These are phyloP conservation scores for Styela plicata DNA, from an alignment of 23 tunicate genomes.

Conservation along the genomic window DNA sequence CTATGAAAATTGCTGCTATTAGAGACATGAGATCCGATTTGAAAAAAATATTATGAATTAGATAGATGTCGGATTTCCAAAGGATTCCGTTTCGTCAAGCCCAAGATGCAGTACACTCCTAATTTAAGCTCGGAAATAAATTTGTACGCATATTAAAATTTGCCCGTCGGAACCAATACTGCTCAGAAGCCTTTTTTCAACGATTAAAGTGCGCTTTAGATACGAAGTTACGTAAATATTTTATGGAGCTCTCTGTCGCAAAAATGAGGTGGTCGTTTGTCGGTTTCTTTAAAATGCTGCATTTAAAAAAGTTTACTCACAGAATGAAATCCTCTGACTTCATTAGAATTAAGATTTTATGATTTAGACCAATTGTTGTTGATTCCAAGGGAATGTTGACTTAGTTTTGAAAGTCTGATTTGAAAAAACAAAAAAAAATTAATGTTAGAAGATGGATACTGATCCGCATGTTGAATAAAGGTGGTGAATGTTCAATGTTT, in stretches of 20 bases:
- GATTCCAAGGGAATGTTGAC: conserved; percentile 47
- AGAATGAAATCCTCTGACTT: conserved; percentile 68
- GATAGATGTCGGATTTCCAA: too few species aligned
- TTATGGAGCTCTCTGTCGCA: too few species aligned
- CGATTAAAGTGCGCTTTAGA: too few species aligned
- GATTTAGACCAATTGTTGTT: conserved; percentile 76
- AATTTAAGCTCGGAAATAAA: neutral
- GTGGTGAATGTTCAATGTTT: too few species aligned
- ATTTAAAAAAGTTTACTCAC: conserved; percentile 30
- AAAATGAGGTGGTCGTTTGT: neutral
- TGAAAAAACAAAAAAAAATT: conserved; percentile 34
- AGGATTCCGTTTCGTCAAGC: too few species aligned
- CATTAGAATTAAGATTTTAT: conserved; percentile 83
- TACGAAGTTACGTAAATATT: too few species aligned
- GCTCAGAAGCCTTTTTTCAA: too few species aligned
- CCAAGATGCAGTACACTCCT: neutral
- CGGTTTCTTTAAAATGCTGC: neutral
- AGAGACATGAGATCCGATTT: too few species aligned
- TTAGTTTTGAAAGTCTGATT: conserved; percentile 69
- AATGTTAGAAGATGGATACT: conserved; percentile 86
- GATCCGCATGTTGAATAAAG: too few species aligned
- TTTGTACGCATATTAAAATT: too few species aligned
- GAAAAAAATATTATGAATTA: too few species aligned
- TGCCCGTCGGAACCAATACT: neutral
- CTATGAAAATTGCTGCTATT: too few species aligned